Conservation (phyloP, 2,113 vertebrate species). For the Varanus komodoensis region DNA sequence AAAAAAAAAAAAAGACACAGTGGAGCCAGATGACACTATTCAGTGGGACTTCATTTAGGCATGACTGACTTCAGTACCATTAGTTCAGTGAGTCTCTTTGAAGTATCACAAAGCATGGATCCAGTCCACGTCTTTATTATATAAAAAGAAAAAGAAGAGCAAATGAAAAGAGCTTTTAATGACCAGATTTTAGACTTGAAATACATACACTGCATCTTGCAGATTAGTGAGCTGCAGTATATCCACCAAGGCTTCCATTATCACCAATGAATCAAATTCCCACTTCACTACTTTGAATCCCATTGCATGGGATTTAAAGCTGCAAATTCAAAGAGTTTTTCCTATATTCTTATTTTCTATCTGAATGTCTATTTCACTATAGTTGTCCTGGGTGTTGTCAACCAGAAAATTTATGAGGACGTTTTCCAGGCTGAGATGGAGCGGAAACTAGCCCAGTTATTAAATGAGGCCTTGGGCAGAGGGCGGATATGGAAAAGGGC, state of each 20-base stretch:
- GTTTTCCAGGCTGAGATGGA: slow-evolving; percentile 93
- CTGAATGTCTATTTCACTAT: slow-evolving; percentile 30
- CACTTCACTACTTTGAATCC: neutral
- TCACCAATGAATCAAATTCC: neutral
- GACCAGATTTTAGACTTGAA: neutral
- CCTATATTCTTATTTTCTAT: slow-evolving; percentile 8
- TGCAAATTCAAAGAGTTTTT: neutral
- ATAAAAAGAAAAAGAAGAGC: neutral
- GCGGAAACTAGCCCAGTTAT: slow-evolving; percentile 88
- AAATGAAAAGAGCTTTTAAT: neutral
- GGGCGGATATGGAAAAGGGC: slow-evolving; percentile 88
- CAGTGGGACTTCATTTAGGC: too few species aligned
- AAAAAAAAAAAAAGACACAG: too few species aligned
- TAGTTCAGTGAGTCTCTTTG: too few species aligned
- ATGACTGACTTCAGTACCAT: too few species aligned
- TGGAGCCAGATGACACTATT: too few species aligned
- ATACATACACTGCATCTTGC: too few species aligned
- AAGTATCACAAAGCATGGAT: too few species aligned
- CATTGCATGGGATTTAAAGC: neutral
- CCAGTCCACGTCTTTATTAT: neutral
- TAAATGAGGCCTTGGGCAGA: slow-evolving; percentile 83
- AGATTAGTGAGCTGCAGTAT: neutral
- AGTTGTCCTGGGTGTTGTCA: slow-evolving; percentile 89
- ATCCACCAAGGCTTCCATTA: neutral
- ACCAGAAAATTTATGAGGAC: slow-evolving; percentile 85